These are phyloP conservation scores for Deilephila elpenor DNA, from an alignment of 2,888 invertebrate genomes.

Conservation along the genomic window DNA sequence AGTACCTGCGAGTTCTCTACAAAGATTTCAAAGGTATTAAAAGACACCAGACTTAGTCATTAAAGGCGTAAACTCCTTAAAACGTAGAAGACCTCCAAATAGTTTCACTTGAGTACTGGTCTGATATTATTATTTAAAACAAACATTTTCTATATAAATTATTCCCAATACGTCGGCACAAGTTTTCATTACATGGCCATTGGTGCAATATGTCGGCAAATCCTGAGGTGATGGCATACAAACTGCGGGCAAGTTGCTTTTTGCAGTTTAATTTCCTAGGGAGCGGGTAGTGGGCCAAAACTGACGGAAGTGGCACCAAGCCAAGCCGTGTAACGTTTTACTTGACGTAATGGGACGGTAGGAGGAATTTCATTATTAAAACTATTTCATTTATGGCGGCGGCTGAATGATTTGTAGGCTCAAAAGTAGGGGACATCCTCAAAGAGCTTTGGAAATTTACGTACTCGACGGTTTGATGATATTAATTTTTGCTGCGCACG, in stretches of 20 bases:
- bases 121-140: too few species aligned
- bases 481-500: constrained; percentile 17
- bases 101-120: too few species aligned
- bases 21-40: too few species aligned
- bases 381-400: constrained; percentile 59
- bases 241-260: constrained; percentile 30
- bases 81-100: too few species aligned
- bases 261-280: constrained; percentile 51
- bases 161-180: not conserved
- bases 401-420: constrained; percentile 43
- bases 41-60: too few species aligned
- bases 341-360: constrained; percentile 58
- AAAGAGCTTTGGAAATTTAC: constrained; percentile 30
- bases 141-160: not conserved
- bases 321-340: constrained; percentile 66
- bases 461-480: constrained; percentile 13
- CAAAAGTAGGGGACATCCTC: constrained; percentile 31
- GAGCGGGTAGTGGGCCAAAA: constrained; percentile 28
- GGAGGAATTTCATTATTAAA: constrained; percentile 76
- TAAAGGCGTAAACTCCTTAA: too few species aligned
- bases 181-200: constrained; percentile 18
- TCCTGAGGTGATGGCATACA: constrained; percentile 1
- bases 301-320: constrained; percentile 60
- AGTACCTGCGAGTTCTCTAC: too few species aligned
- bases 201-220: constrained; percentile 14